phyloP scores from a whole-genome alignment of 2,888 invertebrate genomes.

The Eugnorisma glareosa region DNA sequence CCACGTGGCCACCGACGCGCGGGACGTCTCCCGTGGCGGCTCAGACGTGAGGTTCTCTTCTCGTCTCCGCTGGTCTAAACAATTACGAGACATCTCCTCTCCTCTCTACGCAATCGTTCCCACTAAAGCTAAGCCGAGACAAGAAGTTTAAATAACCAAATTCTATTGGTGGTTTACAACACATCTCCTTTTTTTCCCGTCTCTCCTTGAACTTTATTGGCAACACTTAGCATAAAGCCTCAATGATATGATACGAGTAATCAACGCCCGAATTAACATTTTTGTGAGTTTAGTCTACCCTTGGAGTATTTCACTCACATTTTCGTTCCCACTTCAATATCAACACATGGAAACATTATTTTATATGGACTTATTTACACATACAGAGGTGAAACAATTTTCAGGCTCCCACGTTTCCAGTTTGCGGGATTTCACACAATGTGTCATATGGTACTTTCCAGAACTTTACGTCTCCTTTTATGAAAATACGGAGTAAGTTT shows the following conservation, averaged over 20 bases:
- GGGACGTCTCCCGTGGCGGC: too few species aligned
- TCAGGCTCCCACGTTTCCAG: conserved; percentile 1
- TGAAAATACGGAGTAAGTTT: conserved; percentile 5
- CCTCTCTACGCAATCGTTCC: too few species aligned
- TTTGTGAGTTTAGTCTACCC: neutral
- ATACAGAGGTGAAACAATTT: conserved; percentile 35
- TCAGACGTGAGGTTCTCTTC: too few species aligned
- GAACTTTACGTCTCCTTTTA: conserved; percentile 5
- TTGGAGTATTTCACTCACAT: conserved; percentile 17
- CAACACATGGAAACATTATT: conserved; percentile 25
- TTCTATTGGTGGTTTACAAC: too few species aligned
- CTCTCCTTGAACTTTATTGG: neutral
- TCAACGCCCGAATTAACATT: neutral
- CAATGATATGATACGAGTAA: neutral
- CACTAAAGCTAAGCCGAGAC: too few species aligned
- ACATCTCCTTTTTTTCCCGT: too few species aligned
- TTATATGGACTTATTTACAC: conserved; percentile 31
- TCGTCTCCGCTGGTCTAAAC: too few species aligned
- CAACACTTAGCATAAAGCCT: neutral
- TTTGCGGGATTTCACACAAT: conserved; percentile 35
- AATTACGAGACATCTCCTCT: too few species aligned
- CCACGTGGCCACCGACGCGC: too few species aligned
- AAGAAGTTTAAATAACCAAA: too few species aligned
- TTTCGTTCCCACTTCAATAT: conserved; percentile 17
- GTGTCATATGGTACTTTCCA: conserved; percentile 31